Conservation (phyloP, 2,888 invertebrate genomes). For the Bimastos eiseni region DNA sequence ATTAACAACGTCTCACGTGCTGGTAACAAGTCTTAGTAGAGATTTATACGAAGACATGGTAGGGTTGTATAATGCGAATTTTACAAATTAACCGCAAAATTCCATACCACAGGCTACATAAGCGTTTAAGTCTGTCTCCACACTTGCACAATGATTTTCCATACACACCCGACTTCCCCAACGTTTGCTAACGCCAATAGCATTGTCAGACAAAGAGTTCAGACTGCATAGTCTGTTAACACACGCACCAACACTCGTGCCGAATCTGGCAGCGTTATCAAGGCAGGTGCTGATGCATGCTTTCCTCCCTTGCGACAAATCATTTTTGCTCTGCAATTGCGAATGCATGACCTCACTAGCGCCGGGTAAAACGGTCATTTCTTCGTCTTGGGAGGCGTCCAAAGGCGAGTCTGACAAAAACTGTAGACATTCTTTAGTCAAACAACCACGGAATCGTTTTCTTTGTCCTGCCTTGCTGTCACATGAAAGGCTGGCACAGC, state of each 20-base stretch:
- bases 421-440: background rate
- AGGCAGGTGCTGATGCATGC: background rate
- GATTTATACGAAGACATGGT: background rate
- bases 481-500: background rate
- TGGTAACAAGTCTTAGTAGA: background rate
- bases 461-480: background rate
- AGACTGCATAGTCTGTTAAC: conserved; percentile 2
- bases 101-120: background rate
- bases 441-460: background rate
- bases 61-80: background rate
- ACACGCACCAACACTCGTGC: background rate
- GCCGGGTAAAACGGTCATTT: background rate
- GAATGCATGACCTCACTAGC: background rate
- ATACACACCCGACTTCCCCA: conserved; percentile 20
- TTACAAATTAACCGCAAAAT: background rate
- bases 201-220: background rate
- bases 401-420: background rate
- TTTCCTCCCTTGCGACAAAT: background rate
- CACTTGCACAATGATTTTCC: conserved; percentile 18
- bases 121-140: background rate
- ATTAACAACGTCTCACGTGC: background rate
- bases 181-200: background rate
- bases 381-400: background rate
- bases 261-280: background rate
- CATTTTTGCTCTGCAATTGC: background rate